A percentile compares a stretch with the other conserved stretches of the same genome.
Evolutionary conservation across 2,113 vertebrate species (phyloP).

Genomic region (Dendrocopos noguchii): DNA sequence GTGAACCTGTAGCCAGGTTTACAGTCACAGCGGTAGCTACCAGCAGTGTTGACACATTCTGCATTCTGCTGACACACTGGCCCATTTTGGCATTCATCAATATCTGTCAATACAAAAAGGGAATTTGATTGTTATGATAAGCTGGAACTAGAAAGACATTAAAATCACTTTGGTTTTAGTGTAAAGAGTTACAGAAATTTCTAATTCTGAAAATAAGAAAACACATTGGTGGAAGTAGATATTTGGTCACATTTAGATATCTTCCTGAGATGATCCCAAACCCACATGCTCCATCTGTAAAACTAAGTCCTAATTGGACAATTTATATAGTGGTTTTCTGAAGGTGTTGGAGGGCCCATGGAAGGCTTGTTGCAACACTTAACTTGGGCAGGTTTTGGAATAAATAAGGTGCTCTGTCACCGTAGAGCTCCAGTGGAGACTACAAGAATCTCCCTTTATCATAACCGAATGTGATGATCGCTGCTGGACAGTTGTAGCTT

Average conservation of each 20-base stretch:
- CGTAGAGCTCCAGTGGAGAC: background rate
- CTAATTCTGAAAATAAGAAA: background rate
- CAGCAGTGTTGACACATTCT: slow-evolving; percentile 89
- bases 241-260: background rate
- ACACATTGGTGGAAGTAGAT: background rate
- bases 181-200: background rate
- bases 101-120: slow-evolving; percentile 78
- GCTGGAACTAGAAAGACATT: background rate
- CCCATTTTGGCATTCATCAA: slow-evolving; percentile 97
- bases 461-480: background rate
- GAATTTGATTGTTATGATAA: background rate
- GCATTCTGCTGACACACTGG: slow-evolving; percentile 94
- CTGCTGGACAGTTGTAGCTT: background rate
- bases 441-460: background rate
- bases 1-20: slow-evolving; percentile 93
- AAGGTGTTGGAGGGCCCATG: background rate
- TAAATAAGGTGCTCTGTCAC: background rate
- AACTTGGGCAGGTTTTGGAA: background rate
- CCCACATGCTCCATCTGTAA: background rate
- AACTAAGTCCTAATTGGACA: background rate
- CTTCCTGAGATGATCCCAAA: background rate
- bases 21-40: slow-evolving; percentile 95
- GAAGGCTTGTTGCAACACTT: background rate
- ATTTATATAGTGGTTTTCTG: background rate
- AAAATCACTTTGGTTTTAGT: background rate